Conservation (phyloP, 1,140 invertebrate species). For the Cotesia vestalis region DNA sequence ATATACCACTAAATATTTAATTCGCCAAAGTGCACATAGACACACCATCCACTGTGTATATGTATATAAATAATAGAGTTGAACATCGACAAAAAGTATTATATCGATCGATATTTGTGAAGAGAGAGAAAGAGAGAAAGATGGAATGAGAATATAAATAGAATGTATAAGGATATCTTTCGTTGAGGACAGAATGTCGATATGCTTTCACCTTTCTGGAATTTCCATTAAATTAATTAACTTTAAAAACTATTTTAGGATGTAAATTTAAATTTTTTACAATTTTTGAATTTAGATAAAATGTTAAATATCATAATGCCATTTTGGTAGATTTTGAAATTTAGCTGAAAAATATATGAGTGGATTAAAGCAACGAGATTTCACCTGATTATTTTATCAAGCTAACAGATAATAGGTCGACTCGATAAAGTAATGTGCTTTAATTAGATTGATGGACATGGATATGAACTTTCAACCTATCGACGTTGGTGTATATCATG, state of each 20-base stretch:
- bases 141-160: constrained; percentile 4
- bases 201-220: neutral
- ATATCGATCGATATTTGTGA: constrained; percentile 2
- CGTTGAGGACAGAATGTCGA: constrained; percentile 12
- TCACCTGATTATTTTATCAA: neutral
- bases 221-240: constrained; percentile 5
- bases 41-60: neutral
- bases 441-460: constrained; percentile 11
- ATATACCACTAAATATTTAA: constrained; percentile 10
- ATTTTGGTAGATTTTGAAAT: too few species aligned
- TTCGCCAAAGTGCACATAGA: neutral
- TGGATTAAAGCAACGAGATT: neutral
- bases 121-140: neutral
- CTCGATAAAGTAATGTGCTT: neutral
- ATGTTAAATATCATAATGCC: too few species aligned
- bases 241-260: too few species aligned
- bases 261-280: too few species aligned
- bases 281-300: too few species aligned
- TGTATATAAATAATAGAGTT: too few species aligned
- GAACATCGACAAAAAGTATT: neutral
- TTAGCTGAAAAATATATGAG: too few species aligned
- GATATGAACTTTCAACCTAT: neutral
- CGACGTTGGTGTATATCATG: neutral
- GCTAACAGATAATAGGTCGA: neutral
- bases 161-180: neutral